Conservation (phyloP, 2,113 vertebrate genomes). For the Chionomys nivalis region DNA sequence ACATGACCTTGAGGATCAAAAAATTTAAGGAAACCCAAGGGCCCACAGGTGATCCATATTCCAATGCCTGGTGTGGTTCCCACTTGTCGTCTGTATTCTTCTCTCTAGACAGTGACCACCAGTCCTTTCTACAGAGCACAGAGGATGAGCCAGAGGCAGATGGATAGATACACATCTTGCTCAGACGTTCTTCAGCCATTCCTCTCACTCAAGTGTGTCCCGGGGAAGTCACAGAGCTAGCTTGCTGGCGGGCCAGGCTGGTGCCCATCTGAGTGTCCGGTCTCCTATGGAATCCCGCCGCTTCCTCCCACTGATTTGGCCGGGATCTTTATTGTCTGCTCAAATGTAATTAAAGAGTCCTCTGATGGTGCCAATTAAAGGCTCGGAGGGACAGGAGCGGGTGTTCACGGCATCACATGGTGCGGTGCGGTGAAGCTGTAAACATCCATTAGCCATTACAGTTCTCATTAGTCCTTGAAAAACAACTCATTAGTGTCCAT, state of each 20-base stretch:
- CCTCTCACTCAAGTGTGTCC: neutral
- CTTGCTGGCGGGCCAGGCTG: conserved; percentile 6
- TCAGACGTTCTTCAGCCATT: neutral
- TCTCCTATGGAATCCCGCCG: conserved; percentile 60
- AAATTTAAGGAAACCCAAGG: neutral
- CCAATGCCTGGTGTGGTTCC: neutral
- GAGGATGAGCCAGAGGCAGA: neutral
- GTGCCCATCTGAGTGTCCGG: conserved; percentile 57
- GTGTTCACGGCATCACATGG: conserved; percentile 82
- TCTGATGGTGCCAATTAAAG: conserved; percentile 90
- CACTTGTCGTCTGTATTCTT: too few relatives aligned
- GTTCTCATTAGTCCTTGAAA: conserved; percentile 95
- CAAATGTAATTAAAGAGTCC: conserved; percentile 85
- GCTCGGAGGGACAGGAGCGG: conserved; percentile 81
- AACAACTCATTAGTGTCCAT: conserved; percentile 94
- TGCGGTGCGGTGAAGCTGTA: conserved; percentile 87
- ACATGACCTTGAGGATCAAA: neutral
- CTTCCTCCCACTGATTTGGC: conserved; percentile 78
- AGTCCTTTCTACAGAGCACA: neutral
- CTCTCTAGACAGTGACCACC: neutral
- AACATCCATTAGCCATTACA: conserved; percentile 95
- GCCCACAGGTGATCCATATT: neutral
- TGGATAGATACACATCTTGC: neutral
- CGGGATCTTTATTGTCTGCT: conserved; percentile 81
- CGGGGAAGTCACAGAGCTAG: neutral